Conservation (phyloP, 2,113 vertebrate species). For the Rallus limicola region DNA sequence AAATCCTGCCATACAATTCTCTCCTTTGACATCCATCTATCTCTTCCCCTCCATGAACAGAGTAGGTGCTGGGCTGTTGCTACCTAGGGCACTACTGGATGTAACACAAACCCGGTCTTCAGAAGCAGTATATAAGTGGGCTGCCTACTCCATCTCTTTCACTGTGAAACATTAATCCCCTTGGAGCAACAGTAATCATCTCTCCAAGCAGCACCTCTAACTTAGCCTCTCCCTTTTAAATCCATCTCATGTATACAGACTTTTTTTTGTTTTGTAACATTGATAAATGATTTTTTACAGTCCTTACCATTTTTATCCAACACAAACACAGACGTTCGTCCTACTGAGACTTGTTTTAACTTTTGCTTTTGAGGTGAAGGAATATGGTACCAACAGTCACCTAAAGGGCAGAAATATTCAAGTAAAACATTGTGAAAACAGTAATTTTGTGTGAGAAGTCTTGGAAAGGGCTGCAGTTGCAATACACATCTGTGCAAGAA, state of each 20-base stretch:
- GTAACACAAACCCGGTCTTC: background rate
- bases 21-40: background rate
- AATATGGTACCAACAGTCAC: conserved; percentile 96
- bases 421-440: background rate
- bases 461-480: background rate
- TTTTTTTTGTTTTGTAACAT: background rate
- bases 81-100: background rate
- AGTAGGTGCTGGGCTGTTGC: background rate
- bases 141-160: background rate
- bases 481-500: background rate
- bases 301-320: conserved; percentile 91
- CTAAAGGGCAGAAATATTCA: conserved; percentile 65
- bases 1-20: background rate
- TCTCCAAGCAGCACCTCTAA: background rate
- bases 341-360: conserved; percentile 92
- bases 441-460: background rate
- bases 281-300: background rate
- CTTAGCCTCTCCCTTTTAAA: background rate
- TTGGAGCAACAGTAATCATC: background rate
- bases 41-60: background rate
- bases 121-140: background rate
- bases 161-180: background rate
- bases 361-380: conserved; percentile 91
- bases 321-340: conserved; percentile 86
- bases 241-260: background rate